phyloP scores from a whole-genome alignment of 2,113 vertebrate genomes.

The Dicaeum eximium region DNA sequence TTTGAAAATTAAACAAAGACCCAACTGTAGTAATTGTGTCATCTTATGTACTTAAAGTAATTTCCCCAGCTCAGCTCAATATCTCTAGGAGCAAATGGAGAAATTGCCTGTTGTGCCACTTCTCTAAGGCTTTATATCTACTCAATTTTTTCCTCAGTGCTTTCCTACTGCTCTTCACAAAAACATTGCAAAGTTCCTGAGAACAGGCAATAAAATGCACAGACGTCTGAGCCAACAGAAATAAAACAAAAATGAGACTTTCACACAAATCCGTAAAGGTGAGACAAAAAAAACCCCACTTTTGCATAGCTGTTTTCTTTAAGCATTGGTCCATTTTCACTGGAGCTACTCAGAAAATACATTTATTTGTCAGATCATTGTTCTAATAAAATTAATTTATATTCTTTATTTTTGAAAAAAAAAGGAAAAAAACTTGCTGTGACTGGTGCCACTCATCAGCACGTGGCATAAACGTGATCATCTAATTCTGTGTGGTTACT shows the following conservation, averaged over 20 bases:
- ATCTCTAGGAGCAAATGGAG: conserved; percentile 46
- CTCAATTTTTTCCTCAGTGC: conserved; percentile 26
- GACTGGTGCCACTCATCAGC: not conserved
- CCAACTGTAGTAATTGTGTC: conserved; percentile 51
- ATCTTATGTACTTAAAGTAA: conserved; percentile 56
- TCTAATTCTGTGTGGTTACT: not conserved
- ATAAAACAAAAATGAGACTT: conserved; percentile 39
- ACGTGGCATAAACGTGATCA: rapidly evolving
- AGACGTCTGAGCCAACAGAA: conserved; percentile 15
- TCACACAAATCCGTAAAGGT: not conserved
- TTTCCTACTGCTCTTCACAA: conserved; percentile 29
- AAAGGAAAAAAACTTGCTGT: not conserved
- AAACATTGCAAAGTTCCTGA: conserved; percentile 17
- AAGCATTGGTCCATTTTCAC: not conserved
- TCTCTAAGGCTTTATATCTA: conserved; percentile 35
- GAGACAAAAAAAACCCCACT: rapidly evolving
- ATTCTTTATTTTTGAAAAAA: not conserved
- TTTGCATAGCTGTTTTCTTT: not conserved
- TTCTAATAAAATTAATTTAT: not conserved
- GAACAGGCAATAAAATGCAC: conserved; percentile 39
- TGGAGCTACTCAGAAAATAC: not conserved
- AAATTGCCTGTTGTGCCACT: conserved; percentile 54
- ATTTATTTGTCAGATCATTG: not conserved
- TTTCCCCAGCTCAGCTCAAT: conserved; percentile 49
- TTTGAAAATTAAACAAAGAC: conserved; percentile 63